Evolutionary conservation across 1,140 invertebrate species (phyloP).

Genomic region (Rhagoletis zephyria): DNA sequence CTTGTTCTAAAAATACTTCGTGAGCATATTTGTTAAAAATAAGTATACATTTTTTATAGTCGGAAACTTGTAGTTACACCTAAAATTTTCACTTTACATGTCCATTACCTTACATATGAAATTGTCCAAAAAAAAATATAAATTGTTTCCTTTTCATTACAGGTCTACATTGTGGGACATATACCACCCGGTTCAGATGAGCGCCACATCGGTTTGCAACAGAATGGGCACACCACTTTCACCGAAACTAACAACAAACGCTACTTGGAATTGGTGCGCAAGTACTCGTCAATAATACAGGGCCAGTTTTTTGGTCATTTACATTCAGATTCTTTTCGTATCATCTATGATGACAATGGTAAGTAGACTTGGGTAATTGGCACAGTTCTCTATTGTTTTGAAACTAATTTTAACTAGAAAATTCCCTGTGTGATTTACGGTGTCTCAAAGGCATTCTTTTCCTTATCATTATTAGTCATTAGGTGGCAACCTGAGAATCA

Average conservation of each 20-base stretch:
- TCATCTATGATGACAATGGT: constrained; percentile 86
- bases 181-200: constrained; percentile 90
- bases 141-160: constrained; percentile 61
- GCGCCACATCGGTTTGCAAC: constrained; percentile 78
- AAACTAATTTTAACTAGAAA: too few species aligned
- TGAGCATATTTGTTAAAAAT: too few species aligned
- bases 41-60: too few species aligned
- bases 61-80: too few species aligned
- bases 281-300: constrained; percentile 84
- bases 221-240: constrained; percentile 76
- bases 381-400: not conserved
- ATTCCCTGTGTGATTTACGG: too few species aligned
- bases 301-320: constrained; percentile 94
- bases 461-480: too few species aligned
- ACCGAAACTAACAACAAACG: constrained; percentile 80
- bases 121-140: not conserved
- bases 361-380: constrained; percentile 62
- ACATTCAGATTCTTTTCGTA: constrained; percentile 90
- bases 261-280: constrained; percentile 82
- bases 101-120: too few species aligned
- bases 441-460: too few species aligned
- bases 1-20: too few species aligned
- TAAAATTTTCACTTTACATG: too few species aligned
- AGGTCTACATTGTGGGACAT: constrained; percentile 93
- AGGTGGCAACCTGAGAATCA: too few species aligned